phyloP scores from a whole-genome alignment of 2,113 vertebrate genomes.

The Protomyctophum bolini region DNA sequence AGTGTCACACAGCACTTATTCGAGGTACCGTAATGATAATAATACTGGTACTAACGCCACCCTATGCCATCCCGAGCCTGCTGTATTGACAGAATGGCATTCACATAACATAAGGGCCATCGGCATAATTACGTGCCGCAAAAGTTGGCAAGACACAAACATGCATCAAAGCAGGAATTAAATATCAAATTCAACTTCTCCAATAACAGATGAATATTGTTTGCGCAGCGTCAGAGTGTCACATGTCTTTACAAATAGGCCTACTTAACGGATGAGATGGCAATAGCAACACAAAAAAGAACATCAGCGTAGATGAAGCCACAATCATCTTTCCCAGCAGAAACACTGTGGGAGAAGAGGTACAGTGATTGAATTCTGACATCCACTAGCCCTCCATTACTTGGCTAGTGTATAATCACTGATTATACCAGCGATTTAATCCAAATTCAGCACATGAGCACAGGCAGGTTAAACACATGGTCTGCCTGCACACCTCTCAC shows the following conservation, averaged over 20 bases:
- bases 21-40: constrained; percentile 12
- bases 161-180: constrained; percentile 32
- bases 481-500: background rate
- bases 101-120: constrained; percentile 11
- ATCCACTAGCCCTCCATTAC: constrained; percentile 31
- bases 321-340: constrained; percentile 55
- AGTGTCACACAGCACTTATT: constrained; percentile 28
- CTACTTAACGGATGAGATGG: constrained; percentile 61
- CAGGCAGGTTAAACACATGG: background rate
- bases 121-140: constrained; percentile 20
- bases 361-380: constrained; percentile 57
- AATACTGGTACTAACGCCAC: background rate
- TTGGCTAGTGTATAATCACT: constrained; percentile 26
- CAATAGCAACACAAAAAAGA: constrained; percentile 46
- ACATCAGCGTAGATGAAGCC: constrained; percentile 39
- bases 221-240: constrained; percentile 40
- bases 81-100: background rate
- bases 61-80: constrained; percentile 12
- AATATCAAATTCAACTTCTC: constrained; percentile 28
- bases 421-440: constrained; percentile 21
- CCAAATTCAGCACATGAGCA: background rate
- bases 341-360: constrained; percentile 38
- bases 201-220: constrained; percentile 41
- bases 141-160: constrained; percentile 18
- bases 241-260: constrained; percentile 43